Base-by-base conservation (phyloP, 2,113 vertebrate genomes). In the Chrysochloris asiatica region DNA sequence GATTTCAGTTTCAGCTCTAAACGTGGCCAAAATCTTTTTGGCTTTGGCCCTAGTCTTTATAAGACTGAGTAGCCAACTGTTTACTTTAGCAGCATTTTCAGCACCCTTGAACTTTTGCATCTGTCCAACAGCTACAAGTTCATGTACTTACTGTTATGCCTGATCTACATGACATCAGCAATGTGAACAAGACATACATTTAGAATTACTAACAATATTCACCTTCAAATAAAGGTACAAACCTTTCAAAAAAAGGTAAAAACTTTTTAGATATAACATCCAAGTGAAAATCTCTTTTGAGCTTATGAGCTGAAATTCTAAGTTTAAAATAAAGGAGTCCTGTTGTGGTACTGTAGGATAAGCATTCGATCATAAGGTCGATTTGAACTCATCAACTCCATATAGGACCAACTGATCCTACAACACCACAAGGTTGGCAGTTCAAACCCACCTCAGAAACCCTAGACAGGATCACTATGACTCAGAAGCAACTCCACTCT, bases 221-320 rank as follows among this genome's bases (percentile, higher is more conserved):
- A 75, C n/a, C n/a, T 61, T 81, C 33, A 71, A 59, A 88, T 48
- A 93, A 48, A 76, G 33, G 30, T 30, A 50, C n/a, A n/a, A n/a
- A n/a, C n/a, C 54, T 56, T 65, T 83, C n/a, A 72, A 61, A 89
- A 45, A 93, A 50, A 72, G 33, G 33, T 22, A 84, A 77, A 38
- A 87, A 72, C 16, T 38, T n/a, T 83, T 48, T 36, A 61, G 61
- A 90, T 47, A 4, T 47, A 87, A 69, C 28, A 83, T 12, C 33
- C 72, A 76, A 47, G 56, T 73, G 41, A 72, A 72, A 72, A 28
- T 72, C 69, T 72, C 38, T 28, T 17, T 48, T 88, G 30, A 67
- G 41, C 54, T 86, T 47, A 0, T 21, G 92, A 36, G 19, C 7
- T 78, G 85, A 76, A 89, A 71, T 61, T 92, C 52, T 88, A 30